Base-by-base conservation (phyloP, 2,113 vertebrate species). In the Morone chrysops region DNA sequence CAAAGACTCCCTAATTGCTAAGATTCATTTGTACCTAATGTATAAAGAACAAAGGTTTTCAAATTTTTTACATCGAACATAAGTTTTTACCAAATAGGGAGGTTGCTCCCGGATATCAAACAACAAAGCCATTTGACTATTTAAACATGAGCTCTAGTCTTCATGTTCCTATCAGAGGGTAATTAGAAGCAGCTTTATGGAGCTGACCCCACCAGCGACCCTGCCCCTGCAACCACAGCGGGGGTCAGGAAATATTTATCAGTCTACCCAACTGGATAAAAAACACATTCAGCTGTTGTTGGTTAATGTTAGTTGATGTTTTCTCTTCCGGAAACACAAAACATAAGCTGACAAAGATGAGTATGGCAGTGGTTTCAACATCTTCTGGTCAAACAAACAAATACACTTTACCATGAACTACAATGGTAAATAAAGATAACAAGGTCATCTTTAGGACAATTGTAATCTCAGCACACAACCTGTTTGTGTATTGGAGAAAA, bases 151-250 rank as follows among this genome's bases (percentile, higher is more conserved):
- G 70, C 51, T 18, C 80, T 50, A 59, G 72, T 73, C 79, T 87
- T 82, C 66, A 71, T 79, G 81, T 75, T 85, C 68, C 85, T 86
- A 86, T 92, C 84, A 62, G 51, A 76, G 67, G 69, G 75, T 95
- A 94, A 94, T 94, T 89, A 93, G 89, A 92, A 92, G 68, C 92
- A 93, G 91, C 90, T 90, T 93, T 69, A 53, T 66, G 79, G 69
- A 87, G 87, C 36, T 48, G 22, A 85, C 80, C 67, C 67, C 61
- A 71, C n/a, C 60, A 50, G 38, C 63, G 88, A 92, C 86, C 80
- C 79, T 41, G 69, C 41, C 48, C 45, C 68, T 40, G 61, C 69
- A 89, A 67, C 50, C 83, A 71, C 80, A 82, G 75, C 4, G 45
- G 77, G 76, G 87, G 83, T 91, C 83, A 85, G 77, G 41, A 87